phyloP scores from a whole-genome alignment of 2,797 vertebrate genomes.

The Notolabrus celidotus region DNA sequence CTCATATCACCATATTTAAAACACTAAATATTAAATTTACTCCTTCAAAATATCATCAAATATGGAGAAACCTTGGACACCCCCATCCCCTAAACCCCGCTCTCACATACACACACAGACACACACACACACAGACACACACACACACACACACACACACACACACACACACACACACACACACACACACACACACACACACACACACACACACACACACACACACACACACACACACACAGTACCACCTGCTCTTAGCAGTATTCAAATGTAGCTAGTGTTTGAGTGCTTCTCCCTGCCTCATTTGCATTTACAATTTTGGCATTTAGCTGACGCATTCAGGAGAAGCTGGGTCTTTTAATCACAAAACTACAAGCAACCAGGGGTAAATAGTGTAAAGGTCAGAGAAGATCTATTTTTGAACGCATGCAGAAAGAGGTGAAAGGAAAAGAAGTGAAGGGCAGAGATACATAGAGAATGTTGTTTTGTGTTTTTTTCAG shows the following conservation, averaged over 20 bases:
- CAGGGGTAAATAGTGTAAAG: conserved; percentile 8
- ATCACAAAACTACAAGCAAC: conserved; percentile 26
- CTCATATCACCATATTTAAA: background rate
- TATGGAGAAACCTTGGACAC: background rate
- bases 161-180: conserved; percentile 7
- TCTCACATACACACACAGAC: conserved; percentile 3
- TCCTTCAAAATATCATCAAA: conserved; percentile 13
- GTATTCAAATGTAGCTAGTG: conserved; percentile 33
- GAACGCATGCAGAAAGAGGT: background rate
- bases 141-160: conserved; percentile 5
- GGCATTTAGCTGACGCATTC: conserved; percentile 25
- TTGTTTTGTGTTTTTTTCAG: background rate
- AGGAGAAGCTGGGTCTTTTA: conserved; percentile 13
- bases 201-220: conserved; percentile 10
- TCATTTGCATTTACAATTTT: conserved; percentile 48
- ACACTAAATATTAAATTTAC: background rate
- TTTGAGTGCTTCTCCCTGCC: conserved; percentile 10
- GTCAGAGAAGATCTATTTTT: background rate
- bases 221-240: conserved; percentile 12
- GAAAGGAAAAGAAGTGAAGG: background rate
- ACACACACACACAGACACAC: conserved; percentile 5
- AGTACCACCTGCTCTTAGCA: conserved; percentile 36
- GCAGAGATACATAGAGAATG: background rate
- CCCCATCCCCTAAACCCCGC: conserved; percentile 6
- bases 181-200: conserved; percentile 6